Evolutionary conservation across 2,113 vertebrate genomes (phyloP), one percentile per base, ranked within the genome.

Genomic region (Etia nguti): DNA sequence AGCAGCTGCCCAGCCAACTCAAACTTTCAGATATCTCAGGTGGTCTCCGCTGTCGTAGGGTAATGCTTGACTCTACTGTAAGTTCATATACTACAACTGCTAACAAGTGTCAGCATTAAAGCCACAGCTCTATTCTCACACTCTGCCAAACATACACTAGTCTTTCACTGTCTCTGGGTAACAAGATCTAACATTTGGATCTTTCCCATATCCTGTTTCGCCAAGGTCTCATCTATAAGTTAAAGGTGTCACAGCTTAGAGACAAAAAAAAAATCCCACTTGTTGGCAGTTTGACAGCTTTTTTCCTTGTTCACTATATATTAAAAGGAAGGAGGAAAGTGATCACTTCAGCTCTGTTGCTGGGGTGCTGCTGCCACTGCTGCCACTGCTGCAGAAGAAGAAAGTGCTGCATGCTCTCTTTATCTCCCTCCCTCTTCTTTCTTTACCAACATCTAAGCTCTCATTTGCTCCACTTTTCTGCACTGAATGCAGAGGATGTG

Each of bases 281-380:
- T 50, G 31, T 46, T 52, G 52, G 52, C 60, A 83, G 38, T 83
- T 38, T 79, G 55, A 90, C 38, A 86, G 82, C 86, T 88, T 68
- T 54, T 83, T 59, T 65, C 26, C 81, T 79, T 82, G 31, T 91
- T 91, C 22, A 2, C 24, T 38, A 7, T n/a, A 81, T 75, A 86
- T 89, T 80, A 70, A 88, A 82, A 80, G 16, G 6, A 43, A 81
- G 75, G 10, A 82, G 79, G 24, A 81, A 83, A 73, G 86, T 56
- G 70, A 86, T 90, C 75, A 85, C 34, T 86, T 88, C 59, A 85
- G 81, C 5, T 88, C 86, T 31, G 84, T 79, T 90, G 86, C 79
- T 80, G 56, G 24, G 73, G 26, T 77, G 73, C 46, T 77, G 46
- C 70, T 73, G 68, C 38, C 41, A 15, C 46, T 77, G 46, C 70